Conservation (phyloP, 2,888 invertebrate genomes). For the Alloscopus bannaensis region DNA sequence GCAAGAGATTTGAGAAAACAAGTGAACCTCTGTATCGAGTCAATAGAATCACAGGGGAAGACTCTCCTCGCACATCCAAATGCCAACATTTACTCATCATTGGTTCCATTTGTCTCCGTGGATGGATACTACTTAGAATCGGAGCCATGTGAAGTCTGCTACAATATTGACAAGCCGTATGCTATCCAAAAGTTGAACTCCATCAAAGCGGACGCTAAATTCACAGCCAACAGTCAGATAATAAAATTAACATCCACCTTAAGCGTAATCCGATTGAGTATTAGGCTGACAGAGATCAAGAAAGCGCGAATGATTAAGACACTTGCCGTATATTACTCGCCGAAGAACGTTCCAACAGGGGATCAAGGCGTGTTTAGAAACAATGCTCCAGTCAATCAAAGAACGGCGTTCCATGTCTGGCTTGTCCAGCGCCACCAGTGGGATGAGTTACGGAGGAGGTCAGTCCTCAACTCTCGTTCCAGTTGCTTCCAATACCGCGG, state of each 20-base stretch:
- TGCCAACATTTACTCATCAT: constrained; percentile 92
- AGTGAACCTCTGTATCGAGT: constrained; percentile 70
- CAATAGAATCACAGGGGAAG: constrained; percentile 72
- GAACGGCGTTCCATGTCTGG: constrained; percentile 73
- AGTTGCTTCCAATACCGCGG: constrained; percentile 31
- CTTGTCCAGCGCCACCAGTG: constrained; percentile 51
- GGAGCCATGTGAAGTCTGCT: constrained; percentile 98
- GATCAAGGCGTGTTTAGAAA: constrained; percentile 89
- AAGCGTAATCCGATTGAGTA: constrained; percentile 94
- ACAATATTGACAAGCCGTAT: constrained; percentile 96
- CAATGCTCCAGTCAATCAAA: constrained; percentile 73
- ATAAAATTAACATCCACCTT: constrained; percentile 96
- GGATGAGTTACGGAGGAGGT: constrained; percentile 39
- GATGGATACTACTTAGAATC: constrained; percentile 98
- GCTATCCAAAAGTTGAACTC: constrained; percentile 93
- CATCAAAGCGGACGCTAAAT: constrained; percentile 97
- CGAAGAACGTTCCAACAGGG: constrained; percentile 94
- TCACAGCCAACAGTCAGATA: constrained; percentile 98
- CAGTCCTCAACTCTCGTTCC: constrained; percentile 32
- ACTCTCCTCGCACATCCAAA: constrained; percentile 93
- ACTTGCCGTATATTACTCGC: constrained; percentile 97
- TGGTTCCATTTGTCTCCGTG: constrained; percentile 95
- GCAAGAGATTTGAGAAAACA: constrained; percentile 73
- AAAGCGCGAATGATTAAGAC: constrained; percentile 97
- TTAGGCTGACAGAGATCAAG: constrained; percentile 96